Conservation (phyloP, 2,888 invertebrate species). For the Lissonota sp. region DNA sequence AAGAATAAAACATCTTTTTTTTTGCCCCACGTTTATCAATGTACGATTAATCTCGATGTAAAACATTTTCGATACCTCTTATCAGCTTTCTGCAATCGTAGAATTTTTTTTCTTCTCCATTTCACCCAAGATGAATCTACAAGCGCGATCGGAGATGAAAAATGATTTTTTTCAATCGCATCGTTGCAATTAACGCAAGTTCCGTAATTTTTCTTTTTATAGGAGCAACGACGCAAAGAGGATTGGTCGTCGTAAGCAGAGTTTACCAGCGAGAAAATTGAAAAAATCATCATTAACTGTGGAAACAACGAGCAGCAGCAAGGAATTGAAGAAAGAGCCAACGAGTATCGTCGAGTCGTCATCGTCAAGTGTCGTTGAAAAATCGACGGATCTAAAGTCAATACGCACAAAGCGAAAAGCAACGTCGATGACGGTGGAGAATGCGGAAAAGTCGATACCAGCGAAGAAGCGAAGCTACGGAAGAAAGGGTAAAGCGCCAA, state of each 20-base stretch:
- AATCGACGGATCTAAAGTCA: constrained; percentile 31
- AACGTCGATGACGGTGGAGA: not conserved
- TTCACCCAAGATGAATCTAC: no score
- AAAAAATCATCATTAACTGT: constrained; percentile 4
- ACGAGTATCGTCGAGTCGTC: not conserved
- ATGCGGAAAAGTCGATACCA: constrained; percentile 36
- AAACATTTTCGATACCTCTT: no score
- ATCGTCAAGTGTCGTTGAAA: not conserved
- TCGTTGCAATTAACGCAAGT: constrained; percentile 26
- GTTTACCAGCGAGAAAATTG: constrained; percentile 42
- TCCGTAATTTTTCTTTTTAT: constrained; percentile 47
- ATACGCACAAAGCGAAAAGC: constrained; percentile 47
- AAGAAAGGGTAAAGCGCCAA: constrained; percentile 18
- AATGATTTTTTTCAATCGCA: no score
- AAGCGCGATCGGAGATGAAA: no score
- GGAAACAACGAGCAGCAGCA: constrained; percentile 10
- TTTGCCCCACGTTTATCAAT: no score
- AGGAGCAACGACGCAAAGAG: constrained; percentile 51
- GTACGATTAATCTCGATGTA: no score
- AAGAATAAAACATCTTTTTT: no score
- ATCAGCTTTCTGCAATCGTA: no score
- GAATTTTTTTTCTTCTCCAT: no score
- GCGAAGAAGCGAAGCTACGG: constrained; percentile 28
- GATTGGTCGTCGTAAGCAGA: constrained; percentile 45
- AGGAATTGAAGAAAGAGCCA: constrained; percentile 1